phyloP scores from a whole-genome alignment of 2,113 vertebrate genomes.

The Sakesphorus luctuosus region DNA sequence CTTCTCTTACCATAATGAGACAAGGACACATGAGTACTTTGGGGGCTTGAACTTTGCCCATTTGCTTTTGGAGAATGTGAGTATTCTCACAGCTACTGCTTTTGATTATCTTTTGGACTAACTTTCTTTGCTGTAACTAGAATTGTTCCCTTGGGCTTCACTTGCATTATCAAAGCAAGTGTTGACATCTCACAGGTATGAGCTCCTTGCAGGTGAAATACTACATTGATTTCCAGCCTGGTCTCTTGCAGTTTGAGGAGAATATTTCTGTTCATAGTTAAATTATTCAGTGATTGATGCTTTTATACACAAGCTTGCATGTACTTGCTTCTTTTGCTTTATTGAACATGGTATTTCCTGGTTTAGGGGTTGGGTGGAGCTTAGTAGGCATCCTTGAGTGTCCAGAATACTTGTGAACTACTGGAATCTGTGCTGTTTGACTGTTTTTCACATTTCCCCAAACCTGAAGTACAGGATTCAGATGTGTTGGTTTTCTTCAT shows the following conservation, averaged over 20 bases:
- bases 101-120: background rate
- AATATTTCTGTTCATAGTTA: background rate
- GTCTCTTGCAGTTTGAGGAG: background rate
- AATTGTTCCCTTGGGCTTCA: background rate
- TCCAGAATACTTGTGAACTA: background rate
- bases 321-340: background rate
- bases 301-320: background rate
- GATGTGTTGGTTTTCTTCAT: background rate
- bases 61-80: background rate
- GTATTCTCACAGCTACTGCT: background rate
- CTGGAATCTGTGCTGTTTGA: background rate
- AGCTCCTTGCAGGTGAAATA: background rate
- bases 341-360: background rate
- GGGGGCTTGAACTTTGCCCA: background rate
- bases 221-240: background rate
- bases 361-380: background rate
- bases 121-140: background rate
- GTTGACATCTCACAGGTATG: background rate
- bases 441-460: background rate
- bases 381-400: background rate
- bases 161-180: background rate
- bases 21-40: background rate
- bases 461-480: background rate
- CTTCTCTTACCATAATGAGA: background rate
- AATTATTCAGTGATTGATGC: background rate